Percentiles rank a stretch among this genome's conserved stretches.
Conservation (phyloP, 2,797 vertebrate genomes). For the Muscicapa comitata region DNA sequence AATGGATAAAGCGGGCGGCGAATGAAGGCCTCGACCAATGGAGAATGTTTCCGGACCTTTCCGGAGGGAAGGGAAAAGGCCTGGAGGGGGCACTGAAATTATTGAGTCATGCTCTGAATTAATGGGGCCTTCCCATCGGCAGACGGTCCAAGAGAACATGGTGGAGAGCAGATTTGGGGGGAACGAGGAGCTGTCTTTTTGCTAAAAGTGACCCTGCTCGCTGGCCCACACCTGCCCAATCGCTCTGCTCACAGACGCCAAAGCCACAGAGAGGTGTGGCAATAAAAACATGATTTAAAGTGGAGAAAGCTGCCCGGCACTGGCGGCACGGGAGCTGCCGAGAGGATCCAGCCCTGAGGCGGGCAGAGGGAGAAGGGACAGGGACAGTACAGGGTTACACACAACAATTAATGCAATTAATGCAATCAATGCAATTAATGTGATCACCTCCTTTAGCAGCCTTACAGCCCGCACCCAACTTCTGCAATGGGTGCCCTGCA, state of each 20-base stretch:
- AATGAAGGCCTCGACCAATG: rapidly evolving
- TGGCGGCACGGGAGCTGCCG: rapidly evolving
- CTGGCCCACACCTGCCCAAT: neutral
- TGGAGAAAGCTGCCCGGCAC: neutral
- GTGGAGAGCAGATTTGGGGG: neutral
- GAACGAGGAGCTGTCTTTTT: neutral
- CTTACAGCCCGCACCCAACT: rapidly evolving
- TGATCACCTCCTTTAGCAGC: no score
- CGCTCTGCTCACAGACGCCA: neutral
- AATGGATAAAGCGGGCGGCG: no score
- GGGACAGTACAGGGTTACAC: no score
- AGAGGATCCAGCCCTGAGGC: rapidly evolving
- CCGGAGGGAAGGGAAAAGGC: neutral
- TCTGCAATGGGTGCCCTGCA: neutral
- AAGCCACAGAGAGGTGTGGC: no score
- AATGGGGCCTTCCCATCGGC: rapidly evolving
- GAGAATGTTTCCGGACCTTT: neutral
- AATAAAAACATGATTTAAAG: neutral
- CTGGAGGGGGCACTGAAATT: neutral
- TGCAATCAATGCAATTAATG: no score
- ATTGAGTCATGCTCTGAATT: neutral
- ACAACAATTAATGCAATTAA: no score
- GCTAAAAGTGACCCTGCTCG: no score
- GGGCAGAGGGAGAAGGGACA: rapidly evolving
- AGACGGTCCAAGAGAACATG: rapidly evolving